Evolutionary conservation across 1,140 invertebrate genomes (phyloP).

Genomic region (Zaprionus tsacasi): DNA sequence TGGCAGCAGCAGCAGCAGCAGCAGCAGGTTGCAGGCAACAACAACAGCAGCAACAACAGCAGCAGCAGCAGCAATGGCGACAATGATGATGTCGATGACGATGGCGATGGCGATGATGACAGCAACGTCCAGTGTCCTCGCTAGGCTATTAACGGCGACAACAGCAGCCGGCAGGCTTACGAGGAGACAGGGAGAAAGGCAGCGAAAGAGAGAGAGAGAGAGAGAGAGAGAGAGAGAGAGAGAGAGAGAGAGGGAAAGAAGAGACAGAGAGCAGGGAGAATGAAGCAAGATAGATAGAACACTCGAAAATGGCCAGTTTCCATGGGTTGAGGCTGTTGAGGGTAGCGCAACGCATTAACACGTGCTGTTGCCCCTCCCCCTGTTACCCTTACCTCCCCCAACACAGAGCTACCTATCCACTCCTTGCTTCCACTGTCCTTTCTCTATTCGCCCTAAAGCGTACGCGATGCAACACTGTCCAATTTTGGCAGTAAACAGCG

Average conservation of each 20-base stretch:
- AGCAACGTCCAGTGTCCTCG: constrained; percentile 8
- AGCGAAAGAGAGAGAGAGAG: background rate
- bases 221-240: background rate
- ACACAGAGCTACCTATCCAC: background rate
- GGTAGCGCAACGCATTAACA: constrained; percentile 18
- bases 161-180: constrained; percentile 12
- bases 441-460: background rate
- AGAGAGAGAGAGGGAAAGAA: background rate
- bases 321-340: background rate
- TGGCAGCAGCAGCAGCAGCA: background rate
- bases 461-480: background rate
- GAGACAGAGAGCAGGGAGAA: too few species aligned
- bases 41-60: background rate
- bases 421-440: background rate
- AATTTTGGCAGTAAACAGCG: background rate
- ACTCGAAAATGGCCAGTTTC: background rate
- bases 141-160: constrained; percentile 32
- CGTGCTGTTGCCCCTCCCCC: constrained; percentile 1
- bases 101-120: constrained; percentile 16
- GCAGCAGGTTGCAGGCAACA: constrained; percentile 8
- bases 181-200: background rate
- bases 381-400: background rate
- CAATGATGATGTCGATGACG: constrained; percentile 5
- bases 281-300: background rate
- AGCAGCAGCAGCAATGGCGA: constrained; percentile 1